Evolutionary conservation across 2,797 vertebrate genomes (phyloP).

Genomic region (Phoeniculus purpureus): DNA sequence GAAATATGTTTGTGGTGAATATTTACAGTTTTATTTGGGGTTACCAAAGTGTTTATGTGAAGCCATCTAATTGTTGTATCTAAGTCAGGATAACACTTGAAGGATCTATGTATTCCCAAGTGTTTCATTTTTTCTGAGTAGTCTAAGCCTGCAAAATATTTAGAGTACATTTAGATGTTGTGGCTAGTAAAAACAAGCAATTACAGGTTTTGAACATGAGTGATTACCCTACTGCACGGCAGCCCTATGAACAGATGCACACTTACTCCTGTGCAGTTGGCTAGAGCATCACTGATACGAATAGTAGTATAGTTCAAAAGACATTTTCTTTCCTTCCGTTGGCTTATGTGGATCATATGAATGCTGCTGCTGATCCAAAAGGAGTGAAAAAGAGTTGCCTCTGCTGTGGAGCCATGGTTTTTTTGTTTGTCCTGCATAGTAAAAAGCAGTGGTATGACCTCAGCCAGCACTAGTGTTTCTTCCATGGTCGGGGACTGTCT

Average conservation of each 20-base stretch:
- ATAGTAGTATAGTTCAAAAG: not conserved
- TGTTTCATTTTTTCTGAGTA: not conserved
- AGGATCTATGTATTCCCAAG: not conserved
- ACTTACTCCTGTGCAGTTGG: not conserved
- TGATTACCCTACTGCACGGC: not conserved
- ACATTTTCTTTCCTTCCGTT: not conserved
- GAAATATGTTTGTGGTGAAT: not conserved
- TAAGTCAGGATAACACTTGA: not conserved
- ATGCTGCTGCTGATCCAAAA: not conserved
- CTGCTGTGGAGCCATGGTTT: not conserved
- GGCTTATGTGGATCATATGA: rapidly evolving
- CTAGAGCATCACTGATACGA: not conserved
- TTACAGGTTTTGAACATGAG: not conserved
- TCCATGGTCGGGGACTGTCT: not conserved
- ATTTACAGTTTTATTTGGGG: not conserved
- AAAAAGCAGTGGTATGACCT: not conserved
- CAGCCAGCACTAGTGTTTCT: not conserved
- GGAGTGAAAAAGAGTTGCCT: not conserved
- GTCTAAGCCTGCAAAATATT: not conserved
- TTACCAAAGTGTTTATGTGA: not conserved
- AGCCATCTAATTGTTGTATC: not conserved
- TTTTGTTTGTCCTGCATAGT: not conserved
- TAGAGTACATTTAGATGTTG: not conserved
- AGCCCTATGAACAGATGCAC: not conserved
- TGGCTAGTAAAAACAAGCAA: not conserved